A percentile compares a stretch with the other conserved stretches of the same genome.
Conservation (phyloP, 1,140 invertebrate genomes). For the Gerris buenoi region DNA sequence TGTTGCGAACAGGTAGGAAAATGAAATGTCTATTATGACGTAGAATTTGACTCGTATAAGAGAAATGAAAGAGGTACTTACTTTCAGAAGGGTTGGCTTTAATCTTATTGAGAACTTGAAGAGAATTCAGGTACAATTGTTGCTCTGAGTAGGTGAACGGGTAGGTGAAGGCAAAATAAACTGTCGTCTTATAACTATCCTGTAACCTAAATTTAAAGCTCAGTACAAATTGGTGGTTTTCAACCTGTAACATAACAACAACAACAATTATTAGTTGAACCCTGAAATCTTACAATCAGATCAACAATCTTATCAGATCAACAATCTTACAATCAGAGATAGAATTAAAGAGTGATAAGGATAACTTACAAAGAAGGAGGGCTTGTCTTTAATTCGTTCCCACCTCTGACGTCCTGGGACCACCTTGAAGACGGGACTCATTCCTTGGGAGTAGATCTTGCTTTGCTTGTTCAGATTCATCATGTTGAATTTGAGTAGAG, state of each 20-base stretch:
- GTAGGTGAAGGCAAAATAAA: constrained; percentile 84
- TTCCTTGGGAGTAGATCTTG: constrained; percentile 81
- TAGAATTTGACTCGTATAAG: too few relatives aligned
- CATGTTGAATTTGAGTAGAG: constrained; percentile 61
- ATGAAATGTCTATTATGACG: too few relatives aligned
- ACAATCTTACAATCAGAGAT: constrained; percentile 2
- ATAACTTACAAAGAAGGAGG: constrained; percentile 32
- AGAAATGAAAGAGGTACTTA: too few relatives aligned
- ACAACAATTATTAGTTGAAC: too few relatives aligned
- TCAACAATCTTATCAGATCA: neutral
- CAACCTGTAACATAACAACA: constrained; percentile 38
- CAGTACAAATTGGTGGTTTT: constrained; percentile 56
- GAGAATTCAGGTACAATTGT: constrained; percentile 35
- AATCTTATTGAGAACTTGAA: constrained; percentile 4
- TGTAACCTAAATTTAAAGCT: constrained; percentile 62
- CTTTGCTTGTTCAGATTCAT: constrained; percentile 78
- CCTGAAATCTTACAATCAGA: too few relatives aligned
- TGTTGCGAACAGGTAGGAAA: too few relatives aligned
- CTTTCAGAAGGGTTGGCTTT: neutral
- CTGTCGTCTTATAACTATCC: constrained; percentile 52
- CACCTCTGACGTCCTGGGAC: constrained; percentile 54
- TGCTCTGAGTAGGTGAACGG: constrained; percentile 74
- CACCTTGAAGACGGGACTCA: constrained; percentile 63
- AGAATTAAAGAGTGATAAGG: neutral
- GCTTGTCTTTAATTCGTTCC: constrained; percentile 63